Evolutionary conservation across 2,113 vertebrate genomes (phyloP).

Genomic region (Nycticorax nycticorax): DNA sequence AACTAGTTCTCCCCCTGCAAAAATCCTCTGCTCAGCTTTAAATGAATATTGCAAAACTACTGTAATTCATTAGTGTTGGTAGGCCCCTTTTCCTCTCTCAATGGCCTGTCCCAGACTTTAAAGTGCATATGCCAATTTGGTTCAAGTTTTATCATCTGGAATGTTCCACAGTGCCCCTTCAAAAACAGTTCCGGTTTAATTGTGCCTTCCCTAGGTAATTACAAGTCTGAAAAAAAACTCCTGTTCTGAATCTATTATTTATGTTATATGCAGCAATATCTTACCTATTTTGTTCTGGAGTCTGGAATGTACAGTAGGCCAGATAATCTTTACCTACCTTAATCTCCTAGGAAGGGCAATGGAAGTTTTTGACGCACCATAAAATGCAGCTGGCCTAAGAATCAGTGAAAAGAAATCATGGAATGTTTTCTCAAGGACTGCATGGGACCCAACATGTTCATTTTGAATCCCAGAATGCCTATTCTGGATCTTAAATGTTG

Average conservation of each 20-base stretch:
- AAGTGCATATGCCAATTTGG: slow-evolving; percentile 20
- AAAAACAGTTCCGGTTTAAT: neutral
- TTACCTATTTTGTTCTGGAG: neutral
- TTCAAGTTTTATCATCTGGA: slow-evolving; percentile 28
- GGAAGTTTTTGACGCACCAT: neutral
- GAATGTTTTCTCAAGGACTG: neutral
- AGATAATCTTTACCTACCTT: neutral
- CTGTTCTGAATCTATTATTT: neutral
- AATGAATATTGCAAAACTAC: neutral
- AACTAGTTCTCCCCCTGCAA: neutral
- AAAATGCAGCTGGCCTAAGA: neutral
- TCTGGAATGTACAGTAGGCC: neutral
- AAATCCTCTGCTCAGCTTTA: neutral
- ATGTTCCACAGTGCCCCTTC: neutral
- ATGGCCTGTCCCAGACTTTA: neutral
- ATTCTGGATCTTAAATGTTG: neutral
- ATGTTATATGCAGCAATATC: neutral
- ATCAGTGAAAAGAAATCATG: neutral
- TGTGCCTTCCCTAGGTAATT: neutral
- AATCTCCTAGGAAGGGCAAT: neutral
- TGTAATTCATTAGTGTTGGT: neutral
- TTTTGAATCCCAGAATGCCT: slow-evolving; percentile 17
- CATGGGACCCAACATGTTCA: neutral
- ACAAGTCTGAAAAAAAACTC: neutral
- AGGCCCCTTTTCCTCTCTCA: neutral